Evolutionary conservation across 2,113 vertebrate genomes (phyloP), one percentile per base, ranked within the genome.

Genomic region (Crocuta crocuta): DNA sequence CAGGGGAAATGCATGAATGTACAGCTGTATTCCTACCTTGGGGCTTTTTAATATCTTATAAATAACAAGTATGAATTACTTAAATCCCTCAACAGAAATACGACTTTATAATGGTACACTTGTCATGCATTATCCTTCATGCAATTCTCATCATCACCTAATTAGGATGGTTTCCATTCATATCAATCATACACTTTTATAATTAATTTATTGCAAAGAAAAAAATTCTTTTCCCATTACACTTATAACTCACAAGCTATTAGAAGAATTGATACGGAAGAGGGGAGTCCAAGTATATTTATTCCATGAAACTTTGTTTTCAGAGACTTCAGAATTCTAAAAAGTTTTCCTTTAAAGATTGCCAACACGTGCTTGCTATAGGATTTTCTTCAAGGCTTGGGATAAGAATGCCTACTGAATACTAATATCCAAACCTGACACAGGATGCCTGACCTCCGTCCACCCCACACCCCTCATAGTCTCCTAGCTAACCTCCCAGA

Each of bases 31-130:
- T 94, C 96, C 71, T 50, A 79, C 81, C 79, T 81, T 85, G 43
- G 53, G 43, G 35, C 12, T 94, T 97, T 96, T 97, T 63, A 98
- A 97, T 96, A 97, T 96, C 63, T 94, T 93, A 71, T 82, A 97
- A 95, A 97, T 93, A 97, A 98, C 53, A 82, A 98, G 85, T 66
- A 94, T 3, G 9, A 94, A 97, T 85, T 96, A 61, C 68, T 94
- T 97, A 98, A 98, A 98, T 96, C 74, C 87, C 95, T 97, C 90
- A 93, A 45, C 10, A 97, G 89, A 98, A 98, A 97, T 80, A 80
- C 80, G 95, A 33, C 33, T 81, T 95, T 94, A 21, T 87, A 79
- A 76, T 87, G 73, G 11, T 24, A 93, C 24, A 89, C 66, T 93
- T 95, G 6, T 70, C 74, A 58, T 97, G 26, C 31, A 93, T 94